These are phyloP conservation scores for Sinocyclocheilus rhinocerous DNA, from an alignment of 2,113 vertebrate species.

Conservation along the genomic window DNA sequence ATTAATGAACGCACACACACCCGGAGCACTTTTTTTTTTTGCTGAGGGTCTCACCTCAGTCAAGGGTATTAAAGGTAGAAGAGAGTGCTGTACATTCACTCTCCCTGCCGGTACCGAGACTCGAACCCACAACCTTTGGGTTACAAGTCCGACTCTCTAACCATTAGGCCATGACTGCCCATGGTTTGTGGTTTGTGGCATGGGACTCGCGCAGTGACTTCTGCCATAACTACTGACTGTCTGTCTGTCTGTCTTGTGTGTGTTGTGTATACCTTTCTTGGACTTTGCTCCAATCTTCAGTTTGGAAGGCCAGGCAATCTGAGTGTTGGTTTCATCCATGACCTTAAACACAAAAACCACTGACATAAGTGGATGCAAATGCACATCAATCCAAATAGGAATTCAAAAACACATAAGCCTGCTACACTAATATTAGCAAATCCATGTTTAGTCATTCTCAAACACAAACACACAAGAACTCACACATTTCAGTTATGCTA, in stretches of 20 bases:
- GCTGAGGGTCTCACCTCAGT: too few relatives aligned
- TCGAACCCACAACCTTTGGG: too few relatives aligned
- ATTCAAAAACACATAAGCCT: not conserved
- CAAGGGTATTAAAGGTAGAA: too few relatives aligned
- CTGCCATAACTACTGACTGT: not conserved
- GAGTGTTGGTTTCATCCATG: slow-evolving; percentile 88
- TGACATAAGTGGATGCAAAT: not conserved
- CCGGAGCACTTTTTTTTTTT: too few relatives aligned
- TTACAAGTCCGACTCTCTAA: too few relatives aligned
- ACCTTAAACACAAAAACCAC: slow-evolving; percentile 72
- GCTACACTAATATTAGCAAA: not conserved
- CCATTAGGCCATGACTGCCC: too few relatives aligned
- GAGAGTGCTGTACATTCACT: too few relatives aligned
- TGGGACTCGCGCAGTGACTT: not conserved
- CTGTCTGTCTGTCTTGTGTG: not conserved
- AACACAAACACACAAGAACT: slow-evolving; percentile 9
- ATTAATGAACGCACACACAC: too few relatives aligned
- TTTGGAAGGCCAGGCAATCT: slow-evolving; percentile 88
- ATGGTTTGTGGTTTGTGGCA: not conserved
- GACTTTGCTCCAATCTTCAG: slow-evolving; percentile 88
- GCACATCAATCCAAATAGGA: not conserved
- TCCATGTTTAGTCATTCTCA: not conserved
- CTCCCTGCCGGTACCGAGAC: too few relatives aligned
- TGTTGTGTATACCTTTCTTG: slow-evolving; percentile 79
- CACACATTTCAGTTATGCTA: not conserved